Conservation (phyloP, 2,888 invertebrate genomes). For the Acanthosepion esculentum region DNA sequence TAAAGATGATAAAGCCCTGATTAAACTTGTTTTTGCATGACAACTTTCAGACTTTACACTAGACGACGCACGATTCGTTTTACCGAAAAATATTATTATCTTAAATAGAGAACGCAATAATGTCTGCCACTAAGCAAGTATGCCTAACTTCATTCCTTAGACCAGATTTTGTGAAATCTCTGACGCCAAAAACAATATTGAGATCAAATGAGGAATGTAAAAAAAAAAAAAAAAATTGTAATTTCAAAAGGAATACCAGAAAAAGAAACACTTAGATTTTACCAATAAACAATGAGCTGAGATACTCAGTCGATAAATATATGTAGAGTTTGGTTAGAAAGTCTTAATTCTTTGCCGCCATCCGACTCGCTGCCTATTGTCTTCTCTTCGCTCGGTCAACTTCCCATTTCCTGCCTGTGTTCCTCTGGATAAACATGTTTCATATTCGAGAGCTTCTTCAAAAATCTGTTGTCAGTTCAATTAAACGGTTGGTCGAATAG, state of each 20-base stretch:
- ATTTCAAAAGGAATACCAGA: not conserved
- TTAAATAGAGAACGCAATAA: too few relatives aligned
- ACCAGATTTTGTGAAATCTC: too few relatives aligned
- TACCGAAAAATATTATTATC: too few relatives aligned
- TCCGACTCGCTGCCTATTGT: not conserved
- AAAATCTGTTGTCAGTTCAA: slow-evolving; percentile 23
- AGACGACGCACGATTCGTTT: too few relatives aligned
- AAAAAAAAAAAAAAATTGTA: too few relatives aligned
- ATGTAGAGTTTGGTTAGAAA: not conserved
- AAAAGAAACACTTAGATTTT: not conserved
- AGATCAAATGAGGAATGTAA: too few relatives aligned
- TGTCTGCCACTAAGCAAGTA: too few relatives aligned
- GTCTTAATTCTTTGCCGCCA: not conserved
- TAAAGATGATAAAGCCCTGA: too few relatives aligned
- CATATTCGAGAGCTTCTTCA: not conserved
- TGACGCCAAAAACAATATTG: too few relatives aligned
- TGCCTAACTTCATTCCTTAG: too few relatives aligned
- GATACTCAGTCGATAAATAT: not conserved
- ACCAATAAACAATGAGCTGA: not conserved
- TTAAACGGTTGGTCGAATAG: not conserved
- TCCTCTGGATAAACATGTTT: not conserved
- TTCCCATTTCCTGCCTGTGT: not conserved
- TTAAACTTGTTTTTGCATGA: too few relatives aligned
- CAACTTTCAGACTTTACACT: too few relatives aligned
- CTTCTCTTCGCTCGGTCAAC: slow-evolving; percentile 33